Percentiles rank a stretch among this genome's conserved stretches.
phyloP scores from a whole-genome alignment of 2,797 vertebrate genomes.

The Paratrypauchen microcephalus region DNA sequence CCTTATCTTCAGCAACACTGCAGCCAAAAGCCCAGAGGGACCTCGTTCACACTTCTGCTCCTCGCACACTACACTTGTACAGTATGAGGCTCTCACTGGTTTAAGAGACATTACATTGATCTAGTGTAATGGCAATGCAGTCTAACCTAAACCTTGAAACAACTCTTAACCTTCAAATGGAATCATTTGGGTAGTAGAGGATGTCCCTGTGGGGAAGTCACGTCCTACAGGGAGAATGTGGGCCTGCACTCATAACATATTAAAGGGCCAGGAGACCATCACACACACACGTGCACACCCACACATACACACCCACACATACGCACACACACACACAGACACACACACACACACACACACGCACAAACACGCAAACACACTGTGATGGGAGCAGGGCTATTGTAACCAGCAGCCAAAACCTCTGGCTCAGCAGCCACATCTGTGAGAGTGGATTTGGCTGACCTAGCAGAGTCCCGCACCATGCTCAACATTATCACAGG shows the following conservation, averaged over 20 bases:
- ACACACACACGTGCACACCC: constrained; percentile 10
- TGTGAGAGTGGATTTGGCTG: constrained; percentile 55
- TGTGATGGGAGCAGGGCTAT: constrained; percentile 51
- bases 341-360: background rate
- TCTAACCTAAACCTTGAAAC: constrained; percentile 4
- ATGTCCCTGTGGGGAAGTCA: background rate
- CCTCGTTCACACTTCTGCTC: constrained; percentile 38
- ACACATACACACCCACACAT: constrained; percentile 1
- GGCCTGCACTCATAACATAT: background rate
- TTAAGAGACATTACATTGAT: constrained; percentile 10
- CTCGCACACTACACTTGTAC: constrained; percentile 12
- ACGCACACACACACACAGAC: constrained; percentile 10
- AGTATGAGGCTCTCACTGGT: background rate
- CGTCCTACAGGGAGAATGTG: background rate
- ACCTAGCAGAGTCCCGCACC: constrained; percentile 55
- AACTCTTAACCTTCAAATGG: constrained; percentile 4
- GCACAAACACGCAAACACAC: constrained; percentile 24
- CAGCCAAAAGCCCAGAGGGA: constrained; percentile 61
- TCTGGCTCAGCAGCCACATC: constrained; percentile 59
- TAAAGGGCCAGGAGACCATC: background rate
- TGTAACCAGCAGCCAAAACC: constrained; percentile 52
- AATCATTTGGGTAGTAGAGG: constrained; percentile 6
- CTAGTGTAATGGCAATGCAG: constrained; percentile 1
- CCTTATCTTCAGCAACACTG: constrained; percentile 65
- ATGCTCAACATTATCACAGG: constrained; percentile 54